Evolutionary conservation across 2,888 invertebrate species (phyloP).

Genomic region (Euzophera pinguis): DNA sequence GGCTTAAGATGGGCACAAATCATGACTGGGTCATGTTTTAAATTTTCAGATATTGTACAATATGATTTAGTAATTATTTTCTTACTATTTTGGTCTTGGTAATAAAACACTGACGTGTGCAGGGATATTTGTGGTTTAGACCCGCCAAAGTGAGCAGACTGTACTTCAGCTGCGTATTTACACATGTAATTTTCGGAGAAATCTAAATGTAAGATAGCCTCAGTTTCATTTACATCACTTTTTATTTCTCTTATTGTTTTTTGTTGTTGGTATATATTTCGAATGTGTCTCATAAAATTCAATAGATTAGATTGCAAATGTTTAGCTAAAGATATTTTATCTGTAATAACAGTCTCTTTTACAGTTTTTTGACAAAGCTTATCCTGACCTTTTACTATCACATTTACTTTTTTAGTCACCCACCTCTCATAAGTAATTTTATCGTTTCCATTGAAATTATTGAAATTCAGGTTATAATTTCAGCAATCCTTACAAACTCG

Average conservation of each 20-base stretch:
- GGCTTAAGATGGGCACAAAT: slow-evolving; percentile 23
- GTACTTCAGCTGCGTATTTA: slow-evolving; percentile 22
- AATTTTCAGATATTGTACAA: slow-evolving; percentile 22
- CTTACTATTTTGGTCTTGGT: slow-evolving; percentile 9
- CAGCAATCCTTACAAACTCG: too few species aligned
- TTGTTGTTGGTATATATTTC: slow-evolving; percentile 19
- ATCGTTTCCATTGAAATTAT: too few species aligned
- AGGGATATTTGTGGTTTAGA: slow-evolving; percentile 16
- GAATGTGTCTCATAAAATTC: slow-evolving; percentile 17
- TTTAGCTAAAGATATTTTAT: background rate
- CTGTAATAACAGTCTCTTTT: background rate
- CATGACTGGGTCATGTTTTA: slow-evolving; percentile 23
- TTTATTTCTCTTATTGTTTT: slow-evolving; percentile 18
- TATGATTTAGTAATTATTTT: too few species aligned
- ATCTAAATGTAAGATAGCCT: slow-evolving; percentile 15
- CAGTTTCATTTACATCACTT: slow-evolving; percentile 14
- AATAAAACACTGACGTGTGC: slow-evolving; percentile 23
- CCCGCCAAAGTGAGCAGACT: slow-evolving; percentile 24
- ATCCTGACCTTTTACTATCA: too few species aligned
- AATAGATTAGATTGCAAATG: background rate
- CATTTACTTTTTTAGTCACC: too few species aligned
- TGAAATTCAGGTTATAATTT: too few species aligned
- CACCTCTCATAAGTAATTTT: too few species aligned
- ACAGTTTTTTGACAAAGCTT: background rate
- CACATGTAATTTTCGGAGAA: slow-evolving; percentile 25